Evolutionary conservation across 2,113 vertebrate species (phyloP).

Genomic region (western clawed frog (Xenopus tropicalis)): DNA sequence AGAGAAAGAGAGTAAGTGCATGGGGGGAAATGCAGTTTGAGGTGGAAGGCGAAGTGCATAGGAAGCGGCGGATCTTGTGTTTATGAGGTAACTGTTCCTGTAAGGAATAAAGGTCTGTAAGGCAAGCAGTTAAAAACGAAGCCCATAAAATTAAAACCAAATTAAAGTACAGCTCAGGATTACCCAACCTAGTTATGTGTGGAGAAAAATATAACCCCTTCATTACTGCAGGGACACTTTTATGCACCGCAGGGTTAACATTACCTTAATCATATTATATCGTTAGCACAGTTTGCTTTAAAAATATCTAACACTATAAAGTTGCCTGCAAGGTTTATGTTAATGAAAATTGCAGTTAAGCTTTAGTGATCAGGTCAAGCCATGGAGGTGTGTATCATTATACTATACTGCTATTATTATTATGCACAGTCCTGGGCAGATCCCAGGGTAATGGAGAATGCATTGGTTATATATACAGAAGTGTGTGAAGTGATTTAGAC

Average conservation of each 20-base stretch:
- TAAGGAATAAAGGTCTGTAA: slow-evolving; percentile 84
- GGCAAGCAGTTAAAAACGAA: slow-evolving; percentile 79
- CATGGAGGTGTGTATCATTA: too few relatives aligned
- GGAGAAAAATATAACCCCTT: slow-evolving; percentile 10
- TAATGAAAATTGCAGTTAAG: too few relatives aligned
- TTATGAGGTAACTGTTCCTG: slow-evolving; percentile 72
- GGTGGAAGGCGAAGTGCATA: slow-evolving; percentile 77
- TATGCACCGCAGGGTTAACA: not conserved
- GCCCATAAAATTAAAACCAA: slow-evolving; percentile 87
- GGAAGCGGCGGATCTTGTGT: slow-evolving; percentile 40
- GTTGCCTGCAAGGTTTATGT: too few relatives aligned
- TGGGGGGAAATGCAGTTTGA: slow-evolving; percentile 59
- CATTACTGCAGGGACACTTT: not conserved
- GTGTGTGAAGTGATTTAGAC: too few relatives aligned
- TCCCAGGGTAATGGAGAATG: too few relatives aligned
- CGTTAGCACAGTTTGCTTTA: too few relatives aligned
- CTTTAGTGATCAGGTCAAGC: too few relatives aligned
- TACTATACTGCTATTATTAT: too few relatives aligned
- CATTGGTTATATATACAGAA: too few relatives aligned
- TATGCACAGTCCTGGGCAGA: too few relatives aligned
- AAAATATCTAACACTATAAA: too few relatives aligned
- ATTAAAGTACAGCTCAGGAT: slow-evolving; percentile 81
- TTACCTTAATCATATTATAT: not conserved
- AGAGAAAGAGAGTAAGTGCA: slow-evolving; percentile 38
- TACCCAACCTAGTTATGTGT: slow-evolving; percentile 55